phyloP scores from a whole-genome alignment of 1,140 invertebrate genomes.

The Brachionus rubens region DNA sequence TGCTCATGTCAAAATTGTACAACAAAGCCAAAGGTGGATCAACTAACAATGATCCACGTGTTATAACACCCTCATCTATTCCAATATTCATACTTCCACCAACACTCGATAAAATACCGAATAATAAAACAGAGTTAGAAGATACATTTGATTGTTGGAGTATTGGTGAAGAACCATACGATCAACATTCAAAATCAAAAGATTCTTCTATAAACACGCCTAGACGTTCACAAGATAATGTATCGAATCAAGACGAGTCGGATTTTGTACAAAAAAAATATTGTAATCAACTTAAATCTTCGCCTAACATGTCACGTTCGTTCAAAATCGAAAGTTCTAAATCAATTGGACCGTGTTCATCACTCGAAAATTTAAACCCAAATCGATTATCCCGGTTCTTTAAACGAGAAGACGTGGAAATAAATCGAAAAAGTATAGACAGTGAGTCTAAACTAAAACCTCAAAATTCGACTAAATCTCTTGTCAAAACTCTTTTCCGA shows the following conservation, averaged over 20 bases:
- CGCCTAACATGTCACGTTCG: no score
- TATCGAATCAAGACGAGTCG: background rate
- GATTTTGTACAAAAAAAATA: slow-evolving; percentile 7
- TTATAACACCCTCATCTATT: slow-evolving; percentile 42
- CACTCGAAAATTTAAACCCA: slow-evolving; percentile 9
- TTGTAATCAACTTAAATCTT: background rate
- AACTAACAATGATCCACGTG: slow-evolving; percentile 27
- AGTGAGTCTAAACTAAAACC: background rate
- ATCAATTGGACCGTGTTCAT: background rate
- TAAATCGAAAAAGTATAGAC: background rate
- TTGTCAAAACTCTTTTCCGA: slow-evolving; percentile 32
- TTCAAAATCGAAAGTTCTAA: background rate
- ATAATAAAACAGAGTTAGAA: slow-evolving; percentile 15
- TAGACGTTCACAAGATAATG: background rate
- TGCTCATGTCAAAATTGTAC: slow-evolving; percentile 43
- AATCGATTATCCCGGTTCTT: no score
- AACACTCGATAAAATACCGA: slow-evolving; percentile 33
- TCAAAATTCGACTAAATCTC: slow-evolving; percentile 23
- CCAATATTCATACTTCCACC: slow-evolving; percentile 42
- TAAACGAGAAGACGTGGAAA: no score
- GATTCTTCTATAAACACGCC: background rate
- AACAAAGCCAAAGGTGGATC: background rate
- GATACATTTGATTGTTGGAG: slow-evolving; percentile 27
- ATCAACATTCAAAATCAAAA: background rate
- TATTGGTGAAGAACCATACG: background rate